phyloP scores from a whole-genome alignment of 1,140 invertebrate species.

The Ruditapes philippinarum region DNA sequence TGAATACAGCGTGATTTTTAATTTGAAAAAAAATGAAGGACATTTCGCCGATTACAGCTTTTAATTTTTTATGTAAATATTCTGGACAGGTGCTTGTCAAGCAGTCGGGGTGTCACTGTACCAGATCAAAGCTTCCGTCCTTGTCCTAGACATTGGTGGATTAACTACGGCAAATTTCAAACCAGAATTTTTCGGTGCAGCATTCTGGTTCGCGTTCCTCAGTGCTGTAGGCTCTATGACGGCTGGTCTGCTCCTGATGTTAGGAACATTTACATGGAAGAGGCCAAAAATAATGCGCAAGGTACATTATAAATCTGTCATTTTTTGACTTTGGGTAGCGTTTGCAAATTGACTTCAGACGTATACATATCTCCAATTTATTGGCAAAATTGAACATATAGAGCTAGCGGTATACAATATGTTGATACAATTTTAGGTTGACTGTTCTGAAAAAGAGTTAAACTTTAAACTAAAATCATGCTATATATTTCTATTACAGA shows the following conservation, averaged over 20 bases:
- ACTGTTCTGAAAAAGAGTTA: too few relatives aligned
- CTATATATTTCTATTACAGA: slow-evolving; percentile 8
- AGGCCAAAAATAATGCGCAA: neutral
- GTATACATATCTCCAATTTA: too few relatives aligned
- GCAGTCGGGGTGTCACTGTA: slow-evolving; percentile 19
- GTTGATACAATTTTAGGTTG: too few relatives aligned
- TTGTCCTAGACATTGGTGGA: slow-evolving; percentile 4
- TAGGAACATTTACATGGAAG: slow-evolving; percentile 32
- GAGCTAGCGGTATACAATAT: too few relatives aligned
- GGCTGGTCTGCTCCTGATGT: neutral
- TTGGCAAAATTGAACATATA: too few relatives aligned
- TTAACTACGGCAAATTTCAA: slow-evolving; percentile 6
- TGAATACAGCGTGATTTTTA: too few relatives aligned
- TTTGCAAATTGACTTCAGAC: too few relatives aligned
- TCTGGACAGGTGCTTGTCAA: slow-evolving; percentile 1
- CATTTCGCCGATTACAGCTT: too few relatives aligned
- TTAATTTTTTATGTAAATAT: too few relatives aligned
- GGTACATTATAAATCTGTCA: neutral
- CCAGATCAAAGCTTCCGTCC: slow-evolving; percentile 19
- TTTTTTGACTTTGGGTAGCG: too few relatives aligned
- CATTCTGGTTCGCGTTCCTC: slow-evolving; percentile 18
- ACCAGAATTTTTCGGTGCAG: neutral
- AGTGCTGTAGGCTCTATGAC: neutral
- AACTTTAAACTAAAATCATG: too few relatives aligned
- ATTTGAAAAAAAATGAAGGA: too few relatives aligned